Base-by-base conservation (phyloP, 2,888 invertebrate genomes). In the Anticlea derivata region DNA sequence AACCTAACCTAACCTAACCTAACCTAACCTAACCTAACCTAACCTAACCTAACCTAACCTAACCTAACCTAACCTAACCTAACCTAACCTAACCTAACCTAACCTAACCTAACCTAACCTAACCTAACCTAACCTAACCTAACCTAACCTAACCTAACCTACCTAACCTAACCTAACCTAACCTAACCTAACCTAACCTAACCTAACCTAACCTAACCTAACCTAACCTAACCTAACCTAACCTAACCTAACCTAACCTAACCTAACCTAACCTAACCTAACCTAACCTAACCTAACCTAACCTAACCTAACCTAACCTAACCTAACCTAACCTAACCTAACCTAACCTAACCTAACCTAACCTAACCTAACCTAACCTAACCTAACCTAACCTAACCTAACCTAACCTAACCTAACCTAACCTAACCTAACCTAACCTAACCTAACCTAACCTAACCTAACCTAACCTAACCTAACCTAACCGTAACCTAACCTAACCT, bases 361-460 rank as follows among this genome's bases (percentile, higher is more conserved):
- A 57, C 59, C 53, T 58, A 60, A 52, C 60, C 61, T 58, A 53
- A 55, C 55, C 57, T 55, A 58, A 55, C 57, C 49, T 50, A 50
- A 44, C 54, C 45, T 31, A 50, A 45, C 54, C 45, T 46, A 49
- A 46, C 45, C 47, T 47, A 47, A 47, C 47, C 47, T 48, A 41
- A 48, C 49, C 46, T 41, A 49, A 49, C 50, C 49, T 40, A 49
- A 52, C 46, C 45, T 41, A 39, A 40, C 46, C 43, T 44, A 17
- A 33, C 27, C n/a, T n/a, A n/a, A n/a, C 31, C 31, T 33, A 46
- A 37, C 46, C 35, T 39, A 47, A 39, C 47, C 37, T 35, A 45
- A 45, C 45, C 44, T 44, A 44, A 44, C 44, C 44, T 44, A 44
- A 44, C n/a, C 44, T 45, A 45, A 46, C 37, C 45, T 45, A 45